A percentile compares a stretch with the other conserved stretches of the same genome.
These are phyloP conservation scores for Eurytoma adleriae DNA, from an alignment of 2,888 invertebrate species.

Conservation along the genomic window DNA sequence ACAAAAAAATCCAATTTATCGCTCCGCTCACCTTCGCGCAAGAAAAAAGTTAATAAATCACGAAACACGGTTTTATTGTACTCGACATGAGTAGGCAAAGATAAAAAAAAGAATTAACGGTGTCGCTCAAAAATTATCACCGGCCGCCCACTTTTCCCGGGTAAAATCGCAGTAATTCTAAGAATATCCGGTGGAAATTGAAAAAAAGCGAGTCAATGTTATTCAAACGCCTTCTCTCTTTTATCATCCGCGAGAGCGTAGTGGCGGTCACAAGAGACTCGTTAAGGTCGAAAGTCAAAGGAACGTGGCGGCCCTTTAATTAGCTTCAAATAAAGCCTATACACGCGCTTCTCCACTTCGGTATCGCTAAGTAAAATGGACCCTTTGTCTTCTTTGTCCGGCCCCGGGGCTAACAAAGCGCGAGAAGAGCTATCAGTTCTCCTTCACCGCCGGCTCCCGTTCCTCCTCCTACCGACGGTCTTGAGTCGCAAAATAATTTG, in stretches of 20 bases:
- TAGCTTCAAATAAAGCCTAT: slow-evolving; percentile 51
- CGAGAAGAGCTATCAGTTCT: slow-evolving; percentile 28
- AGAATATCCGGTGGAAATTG: not conserved
- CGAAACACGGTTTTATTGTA: slow-evolving; percentile 11
- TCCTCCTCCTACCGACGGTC: not conserved
- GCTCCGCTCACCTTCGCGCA: not conserved
- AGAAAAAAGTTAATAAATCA: slow-evolving; percentile 23
- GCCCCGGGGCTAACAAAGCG: slow-evolving; percentile 11
- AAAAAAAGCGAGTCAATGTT: slow-evolving; percentile 18
- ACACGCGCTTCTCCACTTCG: not conserved
- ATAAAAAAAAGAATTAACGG: not conserved
- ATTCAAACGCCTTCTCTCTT: slow-evolving; percentile 26
- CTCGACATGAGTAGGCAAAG: slow-evolving; percentile 14
- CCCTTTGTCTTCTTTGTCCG: slow-evolving; percentile 28
- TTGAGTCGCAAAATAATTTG: slow-evolving; percentile 34
- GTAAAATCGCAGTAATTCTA: slow-evolving; percentile 2
- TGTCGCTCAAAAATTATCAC: no score
- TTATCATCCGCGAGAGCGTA: slow-evolving; percentile 22
- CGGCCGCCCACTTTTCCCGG: not conserved
- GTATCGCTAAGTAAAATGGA: slow-evolving; percentile 36
- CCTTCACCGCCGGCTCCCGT: not conserved
- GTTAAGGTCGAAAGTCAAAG: slow-evolving; percentile 49
- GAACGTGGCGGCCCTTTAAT: slow-evolving; percentile 46
- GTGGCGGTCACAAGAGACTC: slow-evolving; percentile 48
- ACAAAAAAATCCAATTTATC: slow-evolving; percentile 40